Evolutionary conservation across 2,888 invertebrate genomes (phyloP).

Genomic region (Pristionchus maxplancki): DNA sequence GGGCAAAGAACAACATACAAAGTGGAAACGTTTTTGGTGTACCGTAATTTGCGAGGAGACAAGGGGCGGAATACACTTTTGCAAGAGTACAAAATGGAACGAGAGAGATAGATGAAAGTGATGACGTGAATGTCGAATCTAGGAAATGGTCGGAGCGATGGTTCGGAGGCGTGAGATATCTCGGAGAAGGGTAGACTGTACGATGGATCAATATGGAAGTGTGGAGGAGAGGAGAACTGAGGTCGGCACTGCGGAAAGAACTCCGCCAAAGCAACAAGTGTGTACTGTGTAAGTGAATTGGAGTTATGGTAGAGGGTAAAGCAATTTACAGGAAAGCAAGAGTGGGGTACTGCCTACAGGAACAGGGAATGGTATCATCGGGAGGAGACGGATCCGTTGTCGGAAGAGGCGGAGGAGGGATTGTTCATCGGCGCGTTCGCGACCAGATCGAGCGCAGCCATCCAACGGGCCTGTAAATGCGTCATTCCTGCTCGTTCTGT

Average conservation of each 20-base stretch:
- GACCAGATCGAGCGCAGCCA: conserved; percentile 75
- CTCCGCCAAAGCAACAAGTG: not conserved
- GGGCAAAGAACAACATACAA: not conserved
- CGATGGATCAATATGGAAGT: not conserved
- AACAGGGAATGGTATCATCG: conserved; percentile 11
- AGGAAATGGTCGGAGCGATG: conserved; percentile 14
- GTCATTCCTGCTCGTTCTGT: not conserved
- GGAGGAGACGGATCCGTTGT: conserved; percentile 25
- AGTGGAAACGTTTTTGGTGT: not conserved
- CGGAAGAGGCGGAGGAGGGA: conserved; percentile 28
- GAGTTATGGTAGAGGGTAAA: not conserved
- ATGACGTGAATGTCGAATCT: conserved; percentile 32
- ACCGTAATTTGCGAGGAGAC: conserved; percentile 41
- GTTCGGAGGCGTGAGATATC: conserved; percentile 10
- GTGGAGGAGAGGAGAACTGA: not conserved
- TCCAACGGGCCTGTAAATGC: conserved; percentile 69
- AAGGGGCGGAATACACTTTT: not conserved
- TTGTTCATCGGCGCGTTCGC: conserved; percentile 70
- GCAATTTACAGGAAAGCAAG: conserved; percentile 13
- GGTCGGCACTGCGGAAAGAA: not conserved
- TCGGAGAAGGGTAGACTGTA: not conserved
- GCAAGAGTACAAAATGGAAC: not conserved
- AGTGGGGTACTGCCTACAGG: not conserved
- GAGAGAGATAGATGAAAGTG: not conserved
- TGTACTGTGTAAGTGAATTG: conserved; percentile 11